phyloP scores from a whole-genome alignment of 2,113 vertebrate species.

The Psettodes erumei region DNA sequence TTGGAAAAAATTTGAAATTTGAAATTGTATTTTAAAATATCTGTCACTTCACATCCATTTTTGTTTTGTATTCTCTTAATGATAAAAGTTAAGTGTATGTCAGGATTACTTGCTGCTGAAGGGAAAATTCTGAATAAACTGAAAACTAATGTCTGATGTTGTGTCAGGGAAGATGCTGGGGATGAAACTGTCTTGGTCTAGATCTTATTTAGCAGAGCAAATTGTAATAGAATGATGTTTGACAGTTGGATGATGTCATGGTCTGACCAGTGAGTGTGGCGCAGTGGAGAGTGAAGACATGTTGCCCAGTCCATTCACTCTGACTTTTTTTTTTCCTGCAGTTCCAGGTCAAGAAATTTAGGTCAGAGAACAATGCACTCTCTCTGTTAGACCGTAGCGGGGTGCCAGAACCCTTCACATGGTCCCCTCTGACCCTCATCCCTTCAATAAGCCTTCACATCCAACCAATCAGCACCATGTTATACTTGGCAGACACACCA shows the following conservation, averaged over 20 bases:
- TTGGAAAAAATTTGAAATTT: too few relatives aligned
- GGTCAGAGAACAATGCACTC: conserved; percentile 78
- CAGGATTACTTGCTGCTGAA: too few relatives aligned
- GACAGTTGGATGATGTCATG: conserved; percentile 67
- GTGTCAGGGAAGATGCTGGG: not conserved
- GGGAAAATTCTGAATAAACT: too few relatives aligned
- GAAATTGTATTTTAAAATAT: too few relatives aligned
- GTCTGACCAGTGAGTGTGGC: conserved; percentile 47
- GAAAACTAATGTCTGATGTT: not conserved
- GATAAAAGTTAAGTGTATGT: too few relatives aligned
- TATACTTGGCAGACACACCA: conserved; percentile 20
- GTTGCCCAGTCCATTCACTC: conserved; percentile 53
- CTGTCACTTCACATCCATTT: not conserved
- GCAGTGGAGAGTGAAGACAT: conserved; percentile 65
- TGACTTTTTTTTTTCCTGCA: conserved; percentile 59
- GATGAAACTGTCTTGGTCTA: not conserved
- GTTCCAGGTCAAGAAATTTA: conserved; percentile 76
- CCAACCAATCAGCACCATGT: conserved; percentile 30
- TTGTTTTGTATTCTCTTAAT: too few relatives aligned
- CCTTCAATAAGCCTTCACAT: conserved; percentile 39
- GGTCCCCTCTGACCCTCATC: conserved; percentile 59
- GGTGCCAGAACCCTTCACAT: conserved; percentile 62
- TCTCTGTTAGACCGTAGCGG: conserved; percentile 67
- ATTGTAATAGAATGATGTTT: conserved; percentile 44
- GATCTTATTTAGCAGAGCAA: conserved; percentile 18